Evolutionary conservation across 1,140 invertebrate genomes (phyloP).

Genomic region (Brachionus paranguensis): DNA sequence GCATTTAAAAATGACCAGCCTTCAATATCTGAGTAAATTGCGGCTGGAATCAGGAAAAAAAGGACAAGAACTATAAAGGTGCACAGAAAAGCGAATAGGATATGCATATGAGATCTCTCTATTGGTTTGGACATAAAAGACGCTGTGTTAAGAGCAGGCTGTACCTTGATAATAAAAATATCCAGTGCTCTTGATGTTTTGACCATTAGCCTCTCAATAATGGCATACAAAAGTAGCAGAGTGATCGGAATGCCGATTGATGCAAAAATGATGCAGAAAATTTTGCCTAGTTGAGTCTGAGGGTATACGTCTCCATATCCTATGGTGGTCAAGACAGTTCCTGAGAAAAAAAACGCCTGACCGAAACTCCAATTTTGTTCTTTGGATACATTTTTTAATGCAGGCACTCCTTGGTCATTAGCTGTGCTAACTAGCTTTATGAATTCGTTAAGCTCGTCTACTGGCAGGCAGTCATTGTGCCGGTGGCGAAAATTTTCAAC

Average conservation of each 20-base stretch:
- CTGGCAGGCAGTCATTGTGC: not conserved
- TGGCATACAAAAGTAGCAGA: constrained; percentile 43
- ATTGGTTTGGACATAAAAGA: not conserved
- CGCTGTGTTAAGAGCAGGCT: not conserved
- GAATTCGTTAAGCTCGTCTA: not conserved
- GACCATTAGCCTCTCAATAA: constrained; percentile 26
- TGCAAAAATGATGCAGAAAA: constrained; percentile 56
- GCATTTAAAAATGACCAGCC: constrained; percentile 96
- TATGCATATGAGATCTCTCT: constrained; percentile 4
- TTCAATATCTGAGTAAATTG: constrained; percentile 88
- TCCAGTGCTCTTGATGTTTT: constrained; percentile 50
- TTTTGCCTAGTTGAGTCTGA: constrained; percentile 54
- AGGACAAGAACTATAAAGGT: not conserved
- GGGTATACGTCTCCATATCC: constrained; percentile 59
- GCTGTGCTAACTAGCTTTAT: not conserved
- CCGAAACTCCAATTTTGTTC: constrained; percentile 38
- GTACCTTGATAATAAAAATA: constrained; percentile 53
- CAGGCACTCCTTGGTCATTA: constrained; percentile 12
- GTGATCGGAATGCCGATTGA: constrained; percentile 60
- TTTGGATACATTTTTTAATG: not conserved
- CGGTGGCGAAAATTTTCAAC: not conserved
- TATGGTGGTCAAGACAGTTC: constrained; percentile 12
- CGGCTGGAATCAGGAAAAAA: constrained; percentile 74
- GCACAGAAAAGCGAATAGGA: constrained; percentile 5
- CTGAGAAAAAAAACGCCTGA: constrained; percentile 46